These are phyloP conservation scores for Pseudorhombus dupliciocellatus DNA, from an alignment of 2,113 vertebrate species.

Conservation along the genomic window DNA sequence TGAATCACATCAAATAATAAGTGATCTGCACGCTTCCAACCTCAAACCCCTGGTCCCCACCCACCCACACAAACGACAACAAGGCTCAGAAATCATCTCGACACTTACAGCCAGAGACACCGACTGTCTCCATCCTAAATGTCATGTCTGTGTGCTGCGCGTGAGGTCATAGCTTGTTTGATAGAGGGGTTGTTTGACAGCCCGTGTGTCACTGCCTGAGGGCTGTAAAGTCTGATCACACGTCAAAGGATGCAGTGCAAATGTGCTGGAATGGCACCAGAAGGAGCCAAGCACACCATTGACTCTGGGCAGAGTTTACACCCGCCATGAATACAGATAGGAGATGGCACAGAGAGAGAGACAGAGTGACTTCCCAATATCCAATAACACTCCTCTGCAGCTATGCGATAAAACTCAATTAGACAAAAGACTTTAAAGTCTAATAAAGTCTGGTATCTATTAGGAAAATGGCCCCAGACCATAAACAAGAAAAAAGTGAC, in stretches of 20 bases:
- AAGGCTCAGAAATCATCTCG: constrained; percentile 9
- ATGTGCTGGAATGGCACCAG: constrained; percentile 17
- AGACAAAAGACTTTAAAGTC: neutral
- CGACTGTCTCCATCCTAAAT: constrained; percentile 27
- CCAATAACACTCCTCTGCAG: neutral
- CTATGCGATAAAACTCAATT: constrained; percentile 5
- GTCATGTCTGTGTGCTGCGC: constrained; percentile 4
- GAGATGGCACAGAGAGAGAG: neutral
- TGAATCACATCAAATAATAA: constrained; percentile 38
- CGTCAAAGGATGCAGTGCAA: constrained; percentile 27
- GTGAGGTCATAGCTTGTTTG: constrained; percentile 29
- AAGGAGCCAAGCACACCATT: neutral
- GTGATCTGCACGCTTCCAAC: neutral
- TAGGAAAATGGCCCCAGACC: constrained; percentile 22
- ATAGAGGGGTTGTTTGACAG: constrained; percentile 22
- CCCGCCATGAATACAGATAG: constrained; percentile 31
- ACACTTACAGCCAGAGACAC: neutral
- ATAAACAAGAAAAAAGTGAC: constrained; percentile 22
- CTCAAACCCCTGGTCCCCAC: neutral
- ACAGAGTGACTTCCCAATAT: neutral
- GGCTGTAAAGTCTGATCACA: constrained; percentile 47
- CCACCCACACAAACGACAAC: neutral
- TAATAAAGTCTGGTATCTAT: constrained; percentile 31
- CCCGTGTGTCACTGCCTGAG: constrained; percentile 6
- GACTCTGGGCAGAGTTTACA: constrained; percentile 1